Evolutionary conservation across 2,113 vertebrate genomes (phyloP), one percentile per base, ranked within the genome.

Genomic region (Isichthys henryi): DNA sequence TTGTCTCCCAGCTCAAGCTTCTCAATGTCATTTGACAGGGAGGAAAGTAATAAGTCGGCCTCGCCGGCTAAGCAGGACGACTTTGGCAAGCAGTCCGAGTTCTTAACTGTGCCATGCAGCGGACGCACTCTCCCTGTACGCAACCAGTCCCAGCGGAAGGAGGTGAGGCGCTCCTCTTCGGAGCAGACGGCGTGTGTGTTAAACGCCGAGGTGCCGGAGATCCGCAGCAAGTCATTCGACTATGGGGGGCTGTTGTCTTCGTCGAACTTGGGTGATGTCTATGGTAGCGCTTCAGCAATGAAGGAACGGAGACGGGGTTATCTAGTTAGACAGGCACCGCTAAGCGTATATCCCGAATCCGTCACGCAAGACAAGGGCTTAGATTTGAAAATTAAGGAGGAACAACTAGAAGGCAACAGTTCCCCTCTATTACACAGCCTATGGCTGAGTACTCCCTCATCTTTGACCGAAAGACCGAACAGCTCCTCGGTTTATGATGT

Each of bases 81-180:
- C 91, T 95, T 97, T 92, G 97, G 96, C 90, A 98, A 97, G 92
- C 97, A 96, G 1, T 95, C 98, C 0, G 98, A 99, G 94, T 97
- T 99, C 92, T 91, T 99, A 94, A 98, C 98, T 0, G 98, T 99
- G 93, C 98, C 98, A 31, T 97, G 96, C 21, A 97, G 96, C 52
- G 96, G 96, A 88, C 97, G 97, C 92, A 96, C 97, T 0, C 93
- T 98, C 88, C 97, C 97, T 0, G 95, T 97, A 92, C 97, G 97
- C 0, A 95, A 96, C 88, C 97, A 97, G 92, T 97, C 97, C 91
- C 97, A 98, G 94, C 98, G 98, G 91, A 98, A 97, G 91, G 98
- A 99, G 95, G 99, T 99, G 98, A 95, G 97, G 91, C 98, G 98
- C 88, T 99, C 98, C 90, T 97, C 98, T 0, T 99, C 98, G 2